Evolutionary conservation across 2,113 vertebrate species (phyloP).

Genomic region (Archocentrus centrarchus): DNA sequence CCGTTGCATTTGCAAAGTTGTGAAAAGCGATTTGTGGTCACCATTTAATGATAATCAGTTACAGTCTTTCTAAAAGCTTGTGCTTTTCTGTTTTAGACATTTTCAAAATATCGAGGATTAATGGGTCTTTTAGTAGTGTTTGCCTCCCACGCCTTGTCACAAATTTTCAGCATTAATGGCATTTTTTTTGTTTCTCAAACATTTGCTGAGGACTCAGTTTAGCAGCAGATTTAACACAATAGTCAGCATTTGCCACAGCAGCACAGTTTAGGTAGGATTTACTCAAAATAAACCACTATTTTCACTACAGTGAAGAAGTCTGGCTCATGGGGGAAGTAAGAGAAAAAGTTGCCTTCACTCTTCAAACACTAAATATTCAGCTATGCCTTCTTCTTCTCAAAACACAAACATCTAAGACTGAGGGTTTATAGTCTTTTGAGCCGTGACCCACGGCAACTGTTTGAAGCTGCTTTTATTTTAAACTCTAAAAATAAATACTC

Average conservation of each 20-base stretch:
- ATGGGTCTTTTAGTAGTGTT: not conserved
- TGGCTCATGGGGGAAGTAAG: not conserved
- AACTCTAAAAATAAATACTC: not conserved
- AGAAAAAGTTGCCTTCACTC: not conserved
- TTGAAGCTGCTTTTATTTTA: not conserved
- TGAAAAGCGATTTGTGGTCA: not conserved
- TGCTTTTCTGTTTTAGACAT: not conserved
- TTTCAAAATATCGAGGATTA: not conserved
- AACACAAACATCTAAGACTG: not conserved
- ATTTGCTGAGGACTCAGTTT: not conserved
- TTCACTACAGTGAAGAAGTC: not conserved
- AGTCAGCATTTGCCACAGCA: not conserved
- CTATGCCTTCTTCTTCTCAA: not conserved
- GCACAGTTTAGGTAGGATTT: not conserved
- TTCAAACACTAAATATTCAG: constrained; percentile 18
- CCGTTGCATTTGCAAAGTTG: not conserved
- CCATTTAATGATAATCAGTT: not conserved
- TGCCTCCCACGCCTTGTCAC: not conserved
- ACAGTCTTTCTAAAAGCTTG: not conserved
- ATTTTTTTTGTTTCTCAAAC: not conserved
- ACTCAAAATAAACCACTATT: not conserved
- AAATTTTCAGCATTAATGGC: not conserved
- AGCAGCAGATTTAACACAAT: not conserved
- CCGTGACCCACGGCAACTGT: not conserved
- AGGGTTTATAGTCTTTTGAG: not conserved